These are phyloP conservation scores for Dynastes hyllus DNA, from an alignment of 2,888 invertebrate genomes.

Conservation along the genomic window DNA sequence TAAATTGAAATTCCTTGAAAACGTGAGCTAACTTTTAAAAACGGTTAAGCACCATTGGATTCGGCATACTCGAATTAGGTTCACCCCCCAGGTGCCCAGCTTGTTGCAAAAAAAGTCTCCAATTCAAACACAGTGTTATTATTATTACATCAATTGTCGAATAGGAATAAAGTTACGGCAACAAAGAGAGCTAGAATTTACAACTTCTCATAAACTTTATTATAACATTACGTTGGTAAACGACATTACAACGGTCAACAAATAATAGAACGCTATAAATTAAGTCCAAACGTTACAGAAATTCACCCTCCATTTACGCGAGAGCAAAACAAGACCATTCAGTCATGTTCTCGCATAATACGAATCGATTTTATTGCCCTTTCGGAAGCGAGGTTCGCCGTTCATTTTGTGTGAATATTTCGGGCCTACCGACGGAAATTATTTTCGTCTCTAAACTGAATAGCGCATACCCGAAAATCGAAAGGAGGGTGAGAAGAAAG, in stretches of 20 bases:
- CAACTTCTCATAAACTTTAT: neutral
- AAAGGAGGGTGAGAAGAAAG: too few relatives aligned
- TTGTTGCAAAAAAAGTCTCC: too few relatives aligned
- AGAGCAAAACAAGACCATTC: constrained; percentile 12
- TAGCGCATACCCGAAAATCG: neutral
- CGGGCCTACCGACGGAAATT: constrained; percentile 26
- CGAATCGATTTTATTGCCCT: constrained; percentile 33
- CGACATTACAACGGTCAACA: neutral
- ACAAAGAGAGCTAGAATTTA: neutral
- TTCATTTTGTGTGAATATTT: constrained; percentile 30
- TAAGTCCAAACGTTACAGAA: constrained; percentile 9
- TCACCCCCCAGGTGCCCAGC: too few relatives aligned
- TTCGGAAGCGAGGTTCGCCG: neutral
- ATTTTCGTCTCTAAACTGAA: constrained; percentile 7
- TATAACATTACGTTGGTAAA: neutral
- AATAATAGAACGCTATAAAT: constrained; percentile 22
- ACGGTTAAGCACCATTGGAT: too few relatives aligned
- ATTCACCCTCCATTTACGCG: constrained; percentile 23
- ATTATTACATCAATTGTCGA: too few relatives aligned
- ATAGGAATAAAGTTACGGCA: too few relatives aligned
- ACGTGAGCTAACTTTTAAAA: too few relatives aligned
- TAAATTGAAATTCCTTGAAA: too few relatives aligned
- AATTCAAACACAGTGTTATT: too few relatives aligned
- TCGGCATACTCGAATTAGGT: too few relatives aligned
- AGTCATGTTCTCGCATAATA: constrained; percentile 25